Base-by-base conservation (phyloP, 2,888 invertebrate genomes). In the Cephus pulcher region DNA sequence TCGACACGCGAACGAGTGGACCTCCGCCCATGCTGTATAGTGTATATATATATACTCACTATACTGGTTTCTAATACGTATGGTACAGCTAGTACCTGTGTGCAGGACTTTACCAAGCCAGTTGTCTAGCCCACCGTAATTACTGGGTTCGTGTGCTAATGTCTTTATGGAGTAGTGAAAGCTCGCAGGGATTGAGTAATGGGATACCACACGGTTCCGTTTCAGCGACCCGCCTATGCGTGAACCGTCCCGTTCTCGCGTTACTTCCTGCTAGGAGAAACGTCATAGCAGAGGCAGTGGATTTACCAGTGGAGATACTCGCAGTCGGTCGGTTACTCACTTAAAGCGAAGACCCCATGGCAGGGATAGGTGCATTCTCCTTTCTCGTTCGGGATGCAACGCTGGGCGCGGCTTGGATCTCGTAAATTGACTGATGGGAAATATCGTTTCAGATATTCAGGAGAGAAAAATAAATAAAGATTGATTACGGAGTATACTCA, bases 141-240 rank as follows among this genome's bases (percentile, higher is more conserved):
- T 87, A 87, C 82, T 80, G 82, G 84, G 82, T 84, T 88, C 84
- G 87, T 86, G 86, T 86, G 88, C 86, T 88, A 87, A 88, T 86
- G 88, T 86, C 88, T 88, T 88, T 83, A 88, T 88, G 83, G 79
- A 78, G 83, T 81, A 81, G 80, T 80, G 78, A 75, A 76, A 73
- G 74, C 34, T 34, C 78, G 78, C 75, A 40, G 78, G 69, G 75
- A 78, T 78, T 78, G 78, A 78, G 78, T 78, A 78, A 78, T 78
- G 78, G 78, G 71, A 78, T 78, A 78, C 75, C 71, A 56, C 75
- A 56, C 56, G 56, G 56, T 56, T 56, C 56, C 56, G 56, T 56
- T 56, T 56, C 9, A 23, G 56, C 56, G 15, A 56, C 6, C 23
- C 56, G 56, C 56, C 56, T 56, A 23, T 56, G 56, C 56, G 56